phyloP scores from a whole-genome alignment of 1,140 invertebrate species.

The Drosophila saltans region DNA sequence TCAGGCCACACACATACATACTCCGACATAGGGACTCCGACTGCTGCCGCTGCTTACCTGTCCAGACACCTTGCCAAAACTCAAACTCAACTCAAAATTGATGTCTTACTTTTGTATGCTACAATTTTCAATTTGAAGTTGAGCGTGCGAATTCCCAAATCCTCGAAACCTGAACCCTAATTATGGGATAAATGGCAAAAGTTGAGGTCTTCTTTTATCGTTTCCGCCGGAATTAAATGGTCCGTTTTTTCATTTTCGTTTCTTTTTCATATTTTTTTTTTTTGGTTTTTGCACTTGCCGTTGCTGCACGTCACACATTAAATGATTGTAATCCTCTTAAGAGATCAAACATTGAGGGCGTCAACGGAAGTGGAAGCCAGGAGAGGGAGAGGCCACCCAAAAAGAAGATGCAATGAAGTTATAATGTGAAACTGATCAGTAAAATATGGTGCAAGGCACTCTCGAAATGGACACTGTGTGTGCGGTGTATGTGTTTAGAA shows the following conservation, averaged over 20 bases:
- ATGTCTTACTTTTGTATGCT: slow-evolving; percentile 65
- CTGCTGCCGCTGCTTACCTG: slow-evolving; percentile 31
- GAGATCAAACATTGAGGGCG: slow-evolving; percentile 54
- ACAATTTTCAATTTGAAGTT: slow-evolving; percentile 78
- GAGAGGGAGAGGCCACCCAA: slow-evolving; percentile 55
- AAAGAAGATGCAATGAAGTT: slow-evolving; percentile 44
- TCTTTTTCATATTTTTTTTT: slow-evolving; percentile 24
- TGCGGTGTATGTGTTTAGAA: no score
- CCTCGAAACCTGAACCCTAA: slow-evolving; percentile 55
- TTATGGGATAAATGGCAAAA: slow-evolving; percentile 63
- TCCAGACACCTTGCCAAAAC: slow-evolving; percentile 48
- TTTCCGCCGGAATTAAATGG: slow-evolving; percentile 78
- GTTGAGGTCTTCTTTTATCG: slow-evolving; percentile 26
- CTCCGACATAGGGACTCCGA: not conserved
- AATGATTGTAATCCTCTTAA: slow-evolving; percentile 71
- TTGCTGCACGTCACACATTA: slow-evolving; percentile 65
- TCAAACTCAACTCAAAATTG: slow-evolving; percentile 55
- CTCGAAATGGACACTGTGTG: no score
- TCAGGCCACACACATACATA: slow-evolving; percentile 59
- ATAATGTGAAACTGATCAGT: slow-evolving; percentile 18
- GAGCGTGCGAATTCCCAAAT: slow-evolving; percentile 72
- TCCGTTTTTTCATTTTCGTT: slow-evolving; percentile 37
- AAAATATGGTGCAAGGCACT: not conserved
- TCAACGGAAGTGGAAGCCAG: slow-evolving; percentile 64
- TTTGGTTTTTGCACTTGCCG: slow-evolving; percentile 64